Evolutionary conservation across 2,888 invertebrate genomes (phyloP), one percentile per base, ranked within the genome.

Genomic region (Leucozona laternaria): DNA sequence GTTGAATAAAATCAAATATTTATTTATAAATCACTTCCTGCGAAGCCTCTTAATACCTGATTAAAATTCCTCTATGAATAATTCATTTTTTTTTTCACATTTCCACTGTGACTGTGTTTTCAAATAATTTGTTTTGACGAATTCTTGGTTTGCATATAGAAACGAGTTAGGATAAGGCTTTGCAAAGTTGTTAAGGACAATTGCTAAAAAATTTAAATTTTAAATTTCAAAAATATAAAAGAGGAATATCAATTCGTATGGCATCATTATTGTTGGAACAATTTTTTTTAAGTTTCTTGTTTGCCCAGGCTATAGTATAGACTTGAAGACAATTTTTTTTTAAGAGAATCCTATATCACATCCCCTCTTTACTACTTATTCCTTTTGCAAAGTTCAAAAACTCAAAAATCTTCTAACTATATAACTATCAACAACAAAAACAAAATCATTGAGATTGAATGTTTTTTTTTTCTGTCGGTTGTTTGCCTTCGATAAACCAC

Each of bases 381-480:
- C 8, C 8, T 15, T 25, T 25, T 53, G 15, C 25, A 11, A 43
- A 75, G 53, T 75, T 55, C 80, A 57, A 76, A 71, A 76, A 64
- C 34, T 76, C 70, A 76, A 81, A 70, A 64, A 43, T 28, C 48
- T 25, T 31, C 53, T 73, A 75, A 70, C 57, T 66, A 60, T 66
- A 58, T 50, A 60, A 75, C 50, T 20, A 28, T 43, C 40, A 58
- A 58, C 25, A 58, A 58, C 2, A 58, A 80, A 73, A 76, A 84
- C 43, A 79, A 71, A 68, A 77, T 70, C 80, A 77, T 68, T 60
- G 68, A 77, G 50, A 73, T 80, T 45, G 55, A 71, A 84, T 66
- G 40, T 76, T 76, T 58, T 60, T 13, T 50, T 31, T 15, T 58
- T 37, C 37, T 31, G 8, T 31, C 2, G n/a, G n/a, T 31, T 34